Conservation (phyloP, 1,140 invertebrate genomes). For the Dendrolimus kikuchii region DNA sequence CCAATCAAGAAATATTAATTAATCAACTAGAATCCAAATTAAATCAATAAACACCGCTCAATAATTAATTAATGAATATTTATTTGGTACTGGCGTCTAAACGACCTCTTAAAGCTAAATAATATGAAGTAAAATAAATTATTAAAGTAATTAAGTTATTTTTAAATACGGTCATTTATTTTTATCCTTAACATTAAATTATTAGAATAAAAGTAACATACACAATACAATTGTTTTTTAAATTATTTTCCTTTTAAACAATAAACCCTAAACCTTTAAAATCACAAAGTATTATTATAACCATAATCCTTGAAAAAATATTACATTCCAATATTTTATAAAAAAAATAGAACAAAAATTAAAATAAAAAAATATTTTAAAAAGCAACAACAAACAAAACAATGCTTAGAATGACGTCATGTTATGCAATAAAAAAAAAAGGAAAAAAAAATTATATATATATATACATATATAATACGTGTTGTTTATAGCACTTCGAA, state of each 20-base stretch:
- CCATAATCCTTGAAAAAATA: too few species aligned
- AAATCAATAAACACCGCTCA: background rate
- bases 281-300: background rate
- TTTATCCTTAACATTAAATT: conserved; percentile 7
- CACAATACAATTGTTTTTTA: background rate
- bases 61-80: conserved; percentile 36
- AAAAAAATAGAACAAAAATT: too few species aligned
- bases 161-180: conserved; percentile 24
- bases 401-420: too few species aligned
- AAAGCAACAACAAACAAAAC: too few species aligned
- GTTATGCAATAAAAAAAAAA: too few species aligned
- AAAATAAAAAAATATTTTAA: too few species aligned
- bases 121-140: conserved; percentile 13
- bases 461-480: too few species aligned
- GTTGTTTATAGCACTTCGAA: too few species aligned
- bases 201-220: background rate
- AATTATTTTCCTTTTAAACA: too few species aligned
- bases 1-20: background rate
- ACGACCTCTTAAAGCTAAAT: conserved; percentile 17
- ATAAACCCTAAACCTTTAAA: background rate
- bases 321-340: too few species aligned
- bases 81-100: conserved; percentile 51
- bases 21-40: background rate
- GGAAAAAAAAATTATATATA: too few species aligned
- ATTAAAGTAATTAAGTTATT: conserved; percentile 11